These are phyloP conservation scores for Xyliphius kryptos DNA, from an alignment of 2,113 vertebrate species.

Conservation along the genomic window DNA sequence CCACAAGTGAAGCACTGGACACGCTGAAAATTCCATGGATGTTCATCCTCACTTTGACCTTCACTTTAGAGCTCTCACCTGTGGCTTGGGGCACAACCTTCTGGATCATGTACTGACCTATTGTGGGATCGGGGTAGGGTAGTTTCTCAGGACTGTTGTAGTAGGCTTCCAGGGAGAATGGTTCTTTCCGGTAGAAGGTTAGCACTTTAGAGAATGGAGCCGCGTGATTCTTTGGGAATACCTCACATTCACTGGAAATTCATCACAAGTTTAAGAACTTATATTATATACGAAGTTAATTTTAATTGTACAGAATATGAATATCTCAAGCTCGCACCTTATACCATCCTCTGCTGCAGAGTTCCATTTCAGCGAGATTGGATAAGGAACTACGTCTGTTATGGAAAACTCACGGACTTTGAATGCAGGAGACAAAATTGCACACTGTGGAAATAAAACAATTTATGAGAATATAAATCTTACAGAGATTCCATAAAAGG, in stretches of 20 bases:
- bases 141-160: constrained; percentile 81
- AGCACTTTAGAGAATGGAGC: constrained; percentile 96
- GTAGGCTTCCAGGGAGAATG: constrained; percentile 88
- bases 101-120: constrained; percentile 92
- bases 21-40: constrained; percentile 91
- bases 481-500: background rate
- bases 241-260: constrained; percentile 88
- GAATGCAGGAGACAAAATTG: constrained; percentile 94
- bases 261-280: too few species aligned
- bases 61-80: constrained; percentile 90
- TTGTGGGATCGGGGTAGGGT: constrained; percentile 88
- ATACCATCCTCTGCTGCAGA: constrained; percentile 88
- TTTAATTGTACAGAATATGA: too few species aligned
- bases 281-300: too few species aligned
- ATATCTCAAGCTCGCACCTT: constrained; percentile 75
- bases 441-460: constrained; percentile 71
- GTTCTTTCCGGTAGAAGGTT: constrained; percentile 93
- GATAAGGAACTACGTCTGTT: constrained; percentile 81
- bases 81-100: constrained; percentile 88
- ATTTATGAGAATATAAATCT: background rate
- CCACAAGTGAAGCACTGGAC: constrained; percentile 85
- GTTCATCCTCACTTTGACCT: constrained; percentile 90
- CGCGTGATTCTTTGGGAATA: constrained; percentile 87
- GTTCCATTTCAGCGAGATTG: constrained; percentile 94
- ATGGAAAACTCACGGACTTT: constrained; percentile 97